A percentile compares a stretch with the other conserved stretches of the same genome.
phyloP scores from a whole-genome alignment of 2,113 vertebrate species.

The rat (Rattus norvegicus) region GRCr8 NC_086020.1:34066501-34067000 shows the following conservation, averaged over 20 bases:
- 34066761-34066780: not conserved
- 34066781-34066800: not conserved
- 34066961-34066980: not conserved
- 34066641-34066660: not conserved
- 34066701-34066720: not conserved
- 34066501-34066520: not conserved
- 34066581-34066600: slow-evolving; percentile 1
- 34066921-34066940: not conserved
- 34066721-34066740: slow-evolving; percentile 28
- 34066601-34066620: slow-evolving; percentile 7
- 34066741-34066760: slow-evolving; percentile 1
- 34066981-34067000: not conserved
- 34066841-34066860: slow-evolving; percentile 32
- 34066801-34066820: not conserved
- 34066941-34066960: not conserved
- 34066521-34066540: not conserved
- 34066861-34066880: not conserved
- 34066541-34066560: not conserved
- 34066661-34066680: slow-evolving; percentile 10
- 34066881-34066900: not conserved
- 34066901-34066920: not conserved
- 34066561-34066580: not conserved
- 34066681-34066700: slow-evolving; percentile 31
- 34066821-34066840: not conserved
- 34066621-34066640: slow-evolving; percentile 34